Conservation (phyloP, 2,888 invertebrate species). For the Busseola fusca region DNA sequence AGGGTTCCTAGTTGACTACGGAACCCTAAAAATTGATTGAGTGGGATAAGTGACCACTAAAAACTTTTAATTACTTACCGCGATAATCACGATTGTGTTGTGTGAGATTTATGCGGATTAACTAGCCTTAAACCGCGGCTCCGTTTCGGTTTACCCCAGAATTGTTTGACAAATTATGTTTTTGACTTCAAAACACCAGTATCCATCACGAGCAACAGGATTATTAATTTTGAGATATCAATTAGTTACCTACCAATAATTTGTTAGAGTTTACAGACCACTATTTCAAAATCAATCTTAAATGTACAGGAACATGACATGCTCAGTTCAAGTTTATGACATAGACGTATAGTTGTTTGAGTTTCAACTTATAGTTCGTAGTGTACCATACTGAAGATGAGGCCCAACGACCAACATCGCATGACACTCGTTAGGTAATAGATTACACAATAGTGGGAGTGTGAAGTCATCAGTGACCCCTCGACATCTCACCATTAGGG, state of each 20-base stretch:
- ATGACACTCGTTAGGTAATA: slow-evolving; percentile 63
- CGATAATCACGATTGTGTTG: slow-evolving; percentile 21
- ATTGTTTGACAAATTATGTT: not conserved
- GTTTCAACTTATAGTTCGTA: slow-evolving; percentile 13
- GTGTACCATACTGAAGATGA: slow-evolving; percentile 28
- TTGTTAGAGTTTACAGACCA: not conserved
- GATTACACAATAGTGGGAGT: slow-evolving; percentile 67
- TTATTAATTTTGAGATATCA: not conserved
- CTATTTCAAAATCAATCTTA: slow-evolving; percentile 36
- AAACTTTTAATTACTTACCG: slow-evolving; percentile 45
- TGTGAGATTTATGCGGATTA: slow-evolving; percentile 35
- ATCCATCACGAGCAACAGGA: not conserved
- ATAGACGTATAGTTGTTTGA: slow-evolving; percentile 40
- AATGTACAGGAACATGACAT: slow-evolving; percentile 12
- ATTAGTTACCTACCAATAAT: not conserved
- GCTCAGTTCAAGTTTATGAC: slow-evolving; percentile 36
- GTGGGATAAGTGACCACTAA: slow-evolving; percentile 53
- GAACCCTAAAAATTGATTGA: slow-evolving; percentile 60
- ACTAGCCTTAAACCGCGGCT: slow-evolving; percentile 5
- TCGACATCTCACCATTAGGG: slow-evolving; percentile 65
- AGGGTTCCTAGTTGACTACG: too few relatives aligned
- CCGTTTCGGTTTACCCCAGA: not conserved
- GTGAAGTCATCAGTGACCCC: slow-evolving; percentile 70
- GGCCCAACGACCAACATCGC: slow-evolving; percentile 20
- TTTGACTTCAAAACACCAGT: not conserved